Evolutionary conservation across 1,140 invertebrate species (phyloP).

Genomic region (Panagrolaimus sp.): DNA sequence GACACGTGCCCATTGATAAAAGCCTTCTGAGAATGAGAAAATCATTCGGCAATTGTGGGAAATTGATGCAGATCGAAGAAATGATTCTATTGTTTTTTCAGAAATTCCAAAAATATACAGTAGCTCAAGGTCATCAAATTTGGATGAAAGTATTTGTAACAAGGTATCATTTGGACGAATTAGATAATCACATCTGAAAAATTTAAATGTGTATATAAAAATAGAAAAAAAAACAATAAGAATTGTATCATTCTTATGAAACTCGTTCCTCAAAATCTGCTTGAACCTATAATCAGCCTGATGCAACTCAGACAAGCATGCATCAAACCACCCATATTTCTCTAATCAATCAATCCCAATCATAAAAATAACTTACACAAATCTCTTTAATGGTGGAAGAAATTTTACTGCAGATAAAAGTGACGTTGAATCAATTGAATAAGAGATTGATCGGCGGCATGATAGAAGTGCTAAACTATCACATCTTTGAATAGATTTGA

Average conservation of each 20-base stretch:
- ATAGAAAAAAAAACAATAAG: too few relatives aligned
- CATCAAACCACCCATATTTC: too few relatives aligned
- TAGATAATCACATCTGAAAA: neutral
- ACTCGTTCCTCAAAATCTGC: too few relatives aligned
- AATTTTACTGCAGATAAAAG: neutral
- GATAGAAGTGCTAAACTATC: neutral
- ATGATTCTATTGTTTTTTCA: neutral
- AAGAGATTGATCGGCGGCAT: neutral
- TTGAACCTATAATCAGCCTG: too few relatives aligned
- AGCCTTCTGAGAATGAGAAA: constrained; percentile 8
- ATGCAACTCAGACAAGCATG: too few relatives aligned
- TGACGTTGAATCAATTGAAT: neutral
- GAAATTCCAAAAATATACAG: neutral
- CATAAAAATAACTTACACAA: too few relatives aligned
- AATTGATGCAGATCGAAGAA: neutral
- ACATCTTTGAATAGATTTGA: neutral
- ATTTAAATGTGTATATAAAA: too few relatives aligned
- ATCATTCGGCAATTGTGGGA: neutral
- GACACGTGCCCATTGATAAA: constrained; percentile 7
- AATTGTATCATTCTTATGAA: too few relatives aligned
- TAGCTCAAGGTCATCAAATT: neutral
- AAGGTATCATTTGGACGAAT: constrained; percentile 9
- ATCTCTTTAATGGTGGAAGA: too few relatives aligned
- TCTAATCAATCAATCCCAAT: too few relatives aligned
- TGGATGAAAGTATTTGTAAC: neutral